Evolutionary conservation across 2,797 vertebrate genomes (phyloP), one percentile per base, ranked within the genome.

Genomic region (Aphelocoma californica): DNA sequence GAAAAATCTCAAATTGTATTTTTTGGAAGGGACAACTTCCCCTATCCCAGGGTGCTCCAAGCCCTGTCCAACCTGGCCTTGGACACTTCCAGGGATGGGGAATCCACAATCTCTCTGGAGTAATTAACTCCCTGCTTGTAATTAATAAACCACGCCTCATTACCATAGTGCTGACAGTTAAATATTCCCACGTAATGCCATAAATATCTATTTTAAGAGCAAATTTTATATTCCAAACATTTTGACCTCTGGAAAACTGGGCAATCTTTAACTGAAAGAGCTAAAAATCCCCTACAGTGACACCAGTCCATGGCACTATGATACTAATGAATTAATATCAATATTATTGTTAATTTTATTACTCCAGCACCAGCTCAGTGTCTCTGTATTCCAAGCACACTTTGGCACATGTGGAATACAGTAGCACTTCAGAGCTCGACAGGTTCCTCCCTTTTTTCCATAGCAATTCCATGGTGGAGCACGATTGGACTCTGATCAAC

Each of bases 401-500:
- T 75, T 70, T 93, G 66, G 62, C 83, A 81, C 67, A 18, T 2
- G 29, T 84, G 74, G 87, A 79, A 80, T 64, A 42, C 86, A 50
- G 93, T 90, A 93, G 88, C 90, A 47, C 57, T 69, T 53, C 34
- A n/a, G 73, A 48, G 45, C 58, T 75, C 48, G 72, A 88, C 10
- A 9, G 7, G 29, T 82, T 90, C 73, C 60, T 88, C 61, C 66
- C 31, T 54, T 92, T 93, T 94, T 94, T 92, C 95, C 88, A 42
- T 1, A 48, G 9, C 10, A n/a, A n/a, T 94, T 86, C 62, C 66
- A 65, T 53, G 66, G 44, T 5, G 7, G 60, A 44, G 13, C 34
- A 48, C 12, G 15, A 50, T 67, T 81, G 62, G 78, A 25, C 70
- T 81, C 26, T 23, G 73, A 77, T 81, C 78, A 79, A 42, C 2